Conservation (phyloP, 2,797 vertebrate genomes). For the Spheniscus humboldti region DNA sequence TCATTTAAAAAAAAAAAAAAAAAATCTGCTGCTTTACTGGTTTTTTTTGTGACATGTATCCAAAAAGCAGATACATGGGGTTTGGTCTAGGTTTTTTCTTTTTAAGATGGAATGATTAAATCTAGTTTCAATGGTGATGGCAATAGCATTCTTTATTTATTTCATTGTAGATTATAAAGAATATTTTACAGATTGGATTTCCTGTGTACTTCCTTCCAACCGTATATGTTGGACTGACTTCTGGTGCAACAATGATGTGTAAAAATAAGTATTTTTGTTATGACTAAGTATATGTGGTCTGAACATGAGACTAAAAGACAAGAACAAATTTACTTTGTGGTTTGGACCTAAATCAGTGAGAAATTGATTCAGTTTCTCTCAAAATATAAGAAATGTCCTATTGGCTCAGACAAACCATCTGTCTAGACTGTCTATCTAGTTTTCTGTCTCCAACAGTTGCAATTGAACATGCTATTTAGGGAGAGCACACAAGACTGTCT, state of each 20-base stretch:
- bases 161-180: not conserved
- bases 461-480: not conserved
- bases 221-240: not conserved
- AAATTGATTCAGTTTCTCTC: not conserved
- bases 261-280: slow-evolving; percentile 23
- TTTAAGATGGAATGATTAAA: not conserved
- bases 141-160: not conserved
- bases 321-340: not conserved
- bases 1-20: not conserved
- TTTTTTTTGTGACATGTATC: not conserved
- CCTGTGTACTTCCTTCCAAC: not conserved
- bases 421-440: not conserved
- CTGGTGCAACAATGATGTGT: not conserved
- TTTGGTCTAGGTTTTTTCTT: not conserved
- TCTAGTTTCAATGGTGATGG: not conserved
- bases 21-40: not conserved
- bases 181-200: not conserved
- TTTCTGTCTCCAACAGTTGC: not conserved
- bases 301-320: not conserved
- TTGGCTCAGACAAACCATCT: not conserved
- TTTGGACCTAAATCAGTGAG: slow-evolving; percentile 6
- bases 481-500: not conserved
- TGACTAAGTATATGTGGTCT: not conserved
- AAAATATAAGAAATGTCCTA: not conserved
- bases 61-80: not conserved